Evolutionary conservation across 1,140 invertebrate genomes (phyloP).

Genomic region (Dinothrombium tinctorium): DNA sequence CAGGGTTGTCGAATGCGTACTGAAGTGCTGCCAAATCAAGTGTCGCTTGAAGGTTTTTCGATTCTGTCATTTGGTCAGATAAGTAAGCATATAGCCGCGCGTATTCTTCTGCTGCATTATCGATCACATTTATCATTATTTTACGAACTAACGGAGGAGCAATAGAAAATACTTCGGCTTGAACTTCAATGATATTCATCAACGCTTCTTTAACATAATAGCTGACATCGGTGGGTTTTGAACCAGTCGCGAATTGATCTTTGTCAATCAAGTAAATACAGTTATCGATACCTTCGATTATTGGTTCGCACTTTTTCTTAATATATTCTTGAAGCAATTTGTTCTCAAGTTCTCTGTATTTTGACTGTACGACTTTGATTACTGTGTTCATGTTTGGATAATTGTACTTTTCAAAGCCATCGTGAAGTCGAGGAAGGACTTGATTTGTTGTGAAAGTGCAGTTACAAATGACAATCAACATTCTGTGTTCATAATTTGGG

Average conservation of each 20-base stretch:
- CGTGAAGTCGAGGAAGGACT: slow-evolving; percentile 42
- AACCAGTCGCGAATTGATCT: slow-evolving; percentile 3
- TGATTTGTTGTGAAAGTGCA: slow-evolving; percentile 53
- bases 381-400: slow-evolving; percentile 40
- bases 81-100: slow-evolving; percentile 2
- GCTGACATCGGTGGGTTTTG: slow-evolving; percentile 32
- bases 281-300: slow-evolving; percentile 77
- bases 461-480: slow-evolving; percentile 68
- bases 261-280: slow-evolving; percentile 45
- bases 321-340: slow-evolving; percentile 37
- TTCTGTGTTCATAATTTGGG: slow-evolving; percentile 32
- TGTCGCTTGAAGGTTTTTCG: slow-evolving; percentile 12
- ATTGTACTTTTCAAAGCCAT: slow-evolving; percentile 33
- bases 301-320: slow-evolving; percentile 71
- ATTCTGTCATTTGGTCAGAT: slow-evolving; percentile 2
- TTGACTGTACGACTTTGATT: slow-evolving; percentile 19
- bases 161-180: slow-evolving; percentile 66
- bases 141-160: slow-evolving; percentile 45
- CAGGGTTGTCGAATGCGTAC: slow-evolving; percentile 9
- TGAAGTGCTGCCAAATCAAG: slow-evolving; percentile 13
- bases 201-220: slow-evolving; percentile 80
- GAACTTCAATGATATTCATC: slow-evolving; percentile 69
- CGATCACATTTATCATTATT: slow-evolving; percentile 59
- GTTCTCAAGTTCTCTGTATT: slow-evolving; percentile 22
- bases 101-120: slow-evolving; percentile 64